Evolutionary conservation across 92 coral and sea anemone genomes (phyloP).

Genomic region (Isaurus tuberculatus): DNA sequence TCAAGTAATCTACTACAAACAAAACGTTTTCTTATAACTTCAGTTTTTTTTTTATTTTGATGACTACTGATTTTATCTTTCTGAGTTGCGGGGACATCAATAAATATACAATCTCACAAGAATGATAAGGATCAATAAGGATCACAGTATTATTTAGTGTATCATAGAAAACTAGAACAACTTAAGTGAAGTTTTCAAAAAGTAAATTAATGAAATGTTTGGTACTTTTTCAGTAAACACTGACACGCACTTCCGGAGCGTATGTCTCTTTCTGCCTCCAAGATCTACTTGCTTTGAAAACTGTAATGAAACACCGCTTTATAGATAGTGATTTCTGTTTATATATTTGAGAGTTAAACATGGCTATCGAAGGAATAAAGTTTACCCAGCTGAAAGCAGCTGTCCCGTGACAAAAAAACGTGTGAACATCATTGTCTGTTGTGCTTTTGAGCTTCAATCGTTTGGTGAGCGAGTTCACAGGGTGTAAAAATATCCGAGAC

Average conservation of each 20-base stretch:
- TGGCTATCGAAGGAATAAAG: slow-evolving; percentile 11
- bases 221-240: neutral
- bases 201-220: too few relatives aligned
- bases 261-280: neutral
- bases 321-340: slow-evolving; percentile 3
- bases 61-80: too few relatives aligned
- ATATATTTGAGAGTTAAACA: slow-evolving; percentile 21
- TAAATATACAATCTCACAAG: too few relatives aligned
- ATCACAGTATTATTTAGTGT: too few relatives aligned
- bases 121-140: too few relatives aligned
- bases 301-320: slow-evolving; percentile 22
- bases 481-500: neutral
- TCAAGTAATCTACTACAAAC: too few relatives aligned
- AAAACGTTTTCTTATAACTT: too few relatives aligned
- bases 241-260: neutral
- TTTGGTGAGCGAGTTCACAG: neutral
- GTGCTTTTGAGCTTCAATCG: neutral
- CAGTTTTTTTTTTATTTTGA: too few relatives aligned
- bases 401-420: slow-evolving; percentile 36
- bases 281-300: neutral
- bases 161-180: too few relatives aligned
- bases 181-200: too few relatives aligned
- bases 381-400: slow-evolving; percentile 25
- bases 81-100: too few relatives aligned
- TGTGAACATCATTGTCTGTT: slow-evolving; percentile 15